phyloP scores from a whole-genome alignment of 2,797 vertebrate species.

The Propithecus deckenii region DNA sequence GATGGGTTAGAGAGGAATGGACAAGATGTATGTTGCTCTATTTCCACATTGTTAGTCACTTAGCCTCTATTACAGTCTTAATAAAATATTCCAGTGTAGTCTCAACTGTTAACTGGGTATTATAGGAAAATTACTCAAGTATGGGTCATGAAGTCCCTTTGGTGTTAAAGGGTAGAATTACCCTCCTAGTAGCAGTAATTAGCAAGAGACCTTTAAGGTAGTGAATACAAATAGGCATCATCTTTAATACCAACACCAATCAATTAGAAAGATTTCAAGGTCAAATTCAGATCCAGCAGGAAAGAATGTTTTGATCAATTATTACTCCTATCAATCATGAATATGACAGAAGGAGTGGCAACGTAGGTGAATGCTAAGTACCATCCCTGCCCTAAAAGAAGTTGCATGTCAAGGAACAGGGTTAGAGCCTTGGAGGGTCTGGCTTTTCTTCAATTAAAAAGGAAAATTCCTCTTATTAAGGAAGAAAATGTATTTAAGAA shows the following conservation, averaged over 20 bases:
- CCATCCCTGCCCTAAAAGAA: not conserved
- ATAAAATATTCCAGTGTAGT: constrained; percentile 3
- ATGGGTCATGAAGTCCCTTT: not conserved
- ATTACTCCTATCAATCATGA: not conserved
- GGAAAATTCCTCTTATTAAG: not conserved
- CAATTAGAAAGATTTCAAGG: constrained; percentile 37
- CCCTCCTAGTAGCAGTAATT: not conserved
- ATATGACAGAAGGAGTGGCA: not conserved
- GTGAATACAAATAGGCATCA: not conserved
- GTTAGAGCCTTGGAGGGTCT: not conserved
- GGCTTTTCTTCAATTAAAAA: not conserved
- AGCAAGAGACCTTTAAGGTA: not conserved
- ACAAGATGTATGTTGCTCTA: not conserved
- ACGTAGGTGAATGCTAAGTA: not conserved
- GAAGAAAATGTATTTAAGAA: not conserved
- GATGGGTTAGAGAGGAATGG: not conserved
- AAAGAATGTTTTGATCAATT: constrained; percentile 46
- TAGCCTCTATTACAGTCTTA: not conserved
- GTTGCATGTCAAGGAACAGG: not conserved
- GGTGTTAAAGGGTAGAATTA: not conserved
- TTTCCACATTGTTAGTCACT: not conserved
- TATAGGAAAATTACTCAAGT: not conserved
- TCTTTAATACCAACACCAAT: constrained; percentile 14
- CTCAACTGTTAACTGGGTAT: not conserved
- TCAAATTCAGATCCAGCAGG: not conserved